These are phyloP conservation scores for Entelurus aequoreus DNA, from an alignment of 2,113 vertebrate genomes.

Conservation along the genomic window DNA sequence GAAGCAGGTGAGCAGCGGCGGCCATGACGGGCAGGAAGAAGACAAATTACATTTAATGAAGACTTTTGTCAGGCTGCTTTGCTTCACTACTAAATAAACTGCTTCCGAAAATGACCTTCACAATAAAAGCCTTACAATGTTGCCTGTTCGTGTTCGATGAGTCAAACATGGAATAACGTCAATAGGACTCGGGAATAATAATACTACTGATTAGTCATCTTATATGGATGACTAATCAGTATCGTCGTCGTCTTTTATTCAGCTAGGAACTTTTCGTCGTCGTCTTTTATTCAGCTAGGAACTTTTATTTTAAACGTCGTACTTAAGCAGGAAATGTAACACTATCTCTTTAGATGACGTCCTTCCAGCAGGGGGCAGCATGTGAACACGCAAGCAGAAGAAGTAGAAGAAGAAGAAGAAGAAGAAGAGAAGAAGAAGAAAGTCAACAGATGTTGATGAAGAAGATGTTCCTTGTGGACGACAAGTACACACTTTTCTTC, in stretches of 20 bases:
- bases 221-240: background rate
- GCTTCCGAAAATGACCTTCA: background rate
- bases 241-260: background rate
- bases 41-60: too few species aligned
- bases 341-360: background rate
- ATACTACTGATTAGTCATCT: too few species aligned
- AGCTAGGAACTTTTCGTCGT: background rate
- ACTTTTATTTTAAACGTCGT: background rate
- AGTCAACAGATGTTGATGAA: too few species aligned
- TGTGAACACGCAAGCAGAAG: background rate
- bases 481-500: background rate
- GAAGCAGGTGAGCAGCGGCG: constrained; percentile 7
- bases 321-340: too few species aligned
- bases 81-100: background rate
- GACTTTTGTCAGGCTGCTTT: background rate
- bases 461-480: too few species aligned
- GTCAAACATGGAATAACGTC: background rate
- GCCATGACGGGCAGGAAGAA: constrained; percentile 18
- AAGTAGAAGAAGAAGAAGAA: background rate
- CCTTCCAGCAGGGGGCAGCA: background rate
- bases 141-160: background rate
- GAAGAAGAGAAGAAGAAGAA: background rate
- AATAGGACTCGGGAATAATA: background rate
- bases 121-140: background rate
- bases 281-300: too few species aligned